These are phyloP conservation scores for Actenoides lindsayi DNA, from an alignment of 2,113 vertebrate genomes.

Conservation along the genomic window DNA sequence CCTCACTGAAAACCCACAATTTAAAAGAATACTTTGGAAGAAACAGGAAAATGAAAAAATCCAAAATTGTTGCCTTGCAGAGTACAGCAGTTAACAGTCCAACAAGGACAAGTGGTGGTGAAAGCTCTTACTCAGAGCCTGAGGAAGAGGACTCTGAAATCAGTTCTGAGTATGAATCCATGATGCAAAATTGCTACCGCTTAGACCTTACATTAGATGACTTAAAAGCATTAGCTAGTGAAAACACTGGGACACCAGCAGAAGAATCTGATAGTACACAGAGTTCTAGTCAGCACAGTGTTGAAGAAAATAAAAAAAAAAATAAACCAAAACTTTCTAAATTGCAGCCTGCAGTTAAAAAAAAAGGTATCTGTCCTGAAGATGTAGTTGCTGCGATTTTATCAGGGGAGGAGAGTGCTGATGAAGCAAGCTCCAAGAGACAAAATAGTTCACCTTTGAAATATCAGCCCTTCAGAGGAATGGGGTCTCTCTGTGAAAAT, in stretches of 20 bases:
- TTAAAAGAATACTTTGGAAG: background rate
- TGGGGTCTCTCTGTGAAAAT: constrained; percentile 68
- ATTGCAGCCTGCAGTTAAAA: background rate
- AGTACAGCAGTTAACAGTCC: background rate
- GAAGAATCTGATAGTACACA: background rate
- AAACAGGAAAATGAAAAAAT: background rate
- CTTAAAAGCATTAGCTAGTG: constrained; percentile 78
- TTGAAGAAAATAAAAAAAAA: background rate
- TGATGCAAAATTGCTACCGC: constrained; percentile 82
- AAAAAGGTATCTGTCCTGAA: constrained; percentile 73
- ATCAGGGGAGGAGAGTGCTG: constrained; percentile 64
- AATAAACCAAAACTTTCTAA: background rate
- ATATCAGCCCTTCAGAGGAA: constrained; percentile 85
- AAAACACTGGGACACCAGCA: background rate
- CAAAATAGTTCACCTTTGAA: background rate
- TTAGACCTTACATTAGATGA: constrained; percentile 84
- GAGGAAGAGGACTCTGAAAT: constrained; percentile 53
- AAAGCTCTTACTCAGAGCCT: constrained; percentile 42
- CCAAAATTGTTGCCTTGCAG: background rate
- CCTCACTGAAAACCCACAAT: background rate
- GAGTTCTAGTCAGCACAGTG: background rate
- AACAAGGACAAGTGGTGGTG: background rate
- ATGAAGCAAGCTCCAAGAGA: constrained; percentile 54
- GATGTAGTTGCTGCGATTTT: constrained; percentile 86
- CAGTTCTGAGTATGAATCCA: constrained; percentile 82